Evolutionary conservation across 2,113 vertebrate genomes (phyloP).

Genomic region (Cyprinodon variegatus): DNA sequence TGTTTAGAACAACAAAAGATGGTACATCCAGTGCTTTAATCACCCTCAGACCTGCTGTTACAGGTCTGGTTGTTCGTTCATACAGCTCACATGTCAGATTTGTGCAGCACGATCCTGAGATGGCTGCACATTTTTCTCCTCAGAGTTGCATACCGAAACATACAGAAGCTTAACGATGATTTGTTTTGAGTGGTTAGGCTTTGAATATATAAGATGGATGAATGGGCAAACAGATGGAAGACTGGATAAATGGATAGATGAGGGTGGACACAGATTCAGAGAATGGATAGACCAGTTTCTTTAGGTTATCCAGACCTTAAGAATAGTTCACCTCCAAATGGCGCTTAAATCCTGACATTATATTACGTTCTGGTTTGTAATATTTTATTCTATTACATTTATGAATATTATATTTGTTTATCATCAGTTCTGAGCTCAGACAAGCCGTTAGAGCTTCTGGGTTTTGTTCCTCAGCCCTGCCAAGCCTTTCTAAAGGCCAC

Average conservation of each 20-base stretch:
- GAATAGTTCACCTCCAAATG: too few species aligned
- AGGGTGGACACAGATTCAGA: too few species aligned
- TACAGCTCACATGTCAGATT: slow-evolving; percentile 13
- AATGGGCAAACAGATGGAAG: too few species aligned
- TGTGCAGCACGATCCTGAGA: not conserved
- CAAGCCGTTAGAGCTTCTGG: not conserved
- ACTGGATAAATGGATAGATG: too few species aligned
- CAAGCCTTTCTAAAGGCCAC: slow-evolving; percentile 45
- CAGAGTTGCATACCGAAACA: not conserved
- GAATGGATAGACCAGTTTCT: too few species aligned
- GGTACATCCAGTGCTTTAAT: slow-evolving; percentile 53
- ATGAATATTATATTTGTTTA: not conserved
- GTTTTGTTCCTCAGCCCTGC: slow-evolving; percentile 10
- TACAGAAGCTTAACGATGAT: too few species aligned
- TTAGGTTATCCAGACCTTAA: too few species aligned
- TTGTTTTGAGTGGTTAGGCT: not conserved
- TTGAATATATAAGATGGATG: too few species aligned
- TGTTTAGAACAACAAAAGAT: slow-evolving; percentile 30
- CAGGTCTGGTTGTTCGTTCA: slow-evolving; percentile 11
- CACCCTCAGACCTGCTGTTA: slow-evolving; percentile 8
- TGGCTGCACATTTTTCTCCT: not conserved
- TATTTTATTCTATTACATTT: not conserved
- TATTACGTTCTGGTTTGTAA: not conserved
- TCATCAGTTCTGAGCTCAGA: not conserved
- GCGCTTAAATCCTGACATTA: too few species aligned